Evolutionary conservation across 2,888 invertebrate genomes (phyloP).

Genomic region (Leucophenga maculata): DNA sequence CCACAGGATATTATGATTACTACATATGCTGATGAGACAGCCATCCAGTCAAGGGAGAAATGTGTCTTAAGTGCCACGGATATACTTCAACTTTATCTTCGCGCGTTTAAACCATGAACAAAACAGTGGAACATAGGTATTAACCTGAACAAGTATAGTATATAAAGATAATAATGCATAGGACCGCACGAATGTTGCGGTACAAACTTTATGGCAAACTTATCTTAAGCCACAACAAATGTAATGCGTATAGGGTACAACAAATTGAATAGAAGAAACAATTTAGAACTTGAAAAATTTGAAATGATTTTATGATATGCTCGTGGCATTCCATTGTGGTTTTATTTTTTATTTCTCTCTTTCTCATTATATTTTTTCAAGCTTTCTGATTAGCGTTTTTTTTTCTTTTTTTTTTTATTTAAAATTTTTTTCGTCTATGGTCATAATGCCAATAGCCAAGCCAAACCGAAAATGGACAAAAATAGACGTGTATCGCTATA

Average conservation of each 20-base stretch:
- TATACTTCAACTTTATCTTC: too few species aligned
- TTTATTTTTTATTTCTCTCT: background rate
- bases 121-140: too few species aligned
- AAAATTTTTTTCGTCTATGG: background rate
- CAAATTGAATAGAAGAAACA: background rate
- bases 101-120: too few species aligned
- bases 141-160: too few species aligned
- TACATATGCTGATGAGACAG: too few species aligned
- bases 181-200: background rate
- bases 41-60: too few species aligned
- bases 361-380: conserved; percentile 11
- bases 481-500: background rate
- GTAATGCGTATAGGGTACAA: background rate
- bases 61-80: too few species aligned
- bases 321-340: conserved; percentile 51
- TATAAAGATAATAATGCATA: too few species aligned
- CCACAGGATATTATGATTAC: too few species aligned
- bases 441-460: background rate
- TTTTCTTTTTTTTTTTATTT: background rate
- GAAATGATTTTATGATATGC: conserved; percentile 57
- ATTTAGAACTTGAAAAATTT: conserved; percentile 58
- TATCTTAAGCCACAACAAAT: background rate
- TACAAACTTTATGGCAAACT: background rate
- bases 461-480: background rate
- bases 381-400: background rate